These are phyloP conservation scores for Trichomycterus rosablanca DNA, from an alignment of 2,113 vertebrate genomes.

Conservation along the genomic window DNA sequence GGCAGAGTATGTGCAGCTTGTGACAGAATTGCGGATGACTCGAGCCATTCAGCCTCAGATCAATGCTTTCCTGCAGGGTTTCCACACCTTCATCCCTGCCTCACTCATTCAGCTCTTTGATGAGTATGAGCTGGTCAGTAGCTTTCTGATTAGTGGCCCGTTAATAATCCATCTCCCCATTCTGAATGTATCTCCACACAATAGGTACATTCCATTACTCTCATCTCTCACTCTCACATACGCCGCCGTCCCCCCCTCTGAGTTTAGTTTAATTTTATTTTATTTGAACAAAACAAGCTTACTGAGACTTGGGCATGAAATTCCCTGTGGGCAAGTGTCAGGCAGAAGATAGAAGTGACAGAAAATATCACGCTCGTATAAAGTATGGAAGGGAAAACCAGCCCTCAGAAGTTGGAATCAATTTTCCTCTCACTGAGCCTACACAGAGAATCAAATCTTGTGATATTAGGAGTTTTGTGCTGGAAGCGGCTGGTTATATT, in stretches of 20 bases:
- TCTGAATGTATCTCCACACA: not conserved
- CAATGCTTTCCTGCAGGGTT: conserved; percentile 93
- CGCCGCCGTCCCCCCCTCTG: not conserved
- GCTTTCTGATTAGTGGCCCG: not conserved
- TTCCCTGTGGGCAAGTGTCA: not conserved
- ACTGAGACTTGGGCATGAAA: conserved; percentile 3
- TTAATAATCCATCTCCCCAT: not conserved
- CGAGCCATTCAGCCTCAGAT: conserved; percentile 98
- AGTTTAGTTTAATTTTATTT: conserved; percentile 16
- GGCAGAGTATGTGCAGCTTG: conserved; percentile 98
- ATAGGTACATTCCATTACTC: not conserved
- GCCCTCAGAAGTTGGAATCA: conserved; percentile 13
- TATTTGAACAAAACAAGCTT: conserved; percentile 14
- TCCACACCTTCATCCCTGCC: conserved; percentile 95
- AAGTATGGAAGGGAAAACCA: not conserved
- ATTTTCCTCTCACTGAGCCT: conserved; percentile 9
- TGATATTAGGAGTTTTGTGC: conserved; percentile 11
- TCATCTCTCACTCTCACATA: not conserved
- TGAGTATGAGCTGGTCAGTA: conserved; percentile 94
- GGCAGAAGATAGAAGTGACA: conserved; percentile 8
- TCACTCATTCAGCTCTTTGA: conserved; percentile 97
- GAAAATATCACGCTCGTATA: not conserved
- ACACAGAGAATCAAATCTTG: conserved; percentile 26
- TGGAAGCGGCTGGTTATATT: conserved; percentile 24
- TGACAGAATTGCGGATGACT: conserved; percentile 97